Evolutionary conservation across 2,888 invertebrate species (phyloP), one percentile per base, ranked within the genome.

Genomic region (Andrena haemorrhoa): DNA sequence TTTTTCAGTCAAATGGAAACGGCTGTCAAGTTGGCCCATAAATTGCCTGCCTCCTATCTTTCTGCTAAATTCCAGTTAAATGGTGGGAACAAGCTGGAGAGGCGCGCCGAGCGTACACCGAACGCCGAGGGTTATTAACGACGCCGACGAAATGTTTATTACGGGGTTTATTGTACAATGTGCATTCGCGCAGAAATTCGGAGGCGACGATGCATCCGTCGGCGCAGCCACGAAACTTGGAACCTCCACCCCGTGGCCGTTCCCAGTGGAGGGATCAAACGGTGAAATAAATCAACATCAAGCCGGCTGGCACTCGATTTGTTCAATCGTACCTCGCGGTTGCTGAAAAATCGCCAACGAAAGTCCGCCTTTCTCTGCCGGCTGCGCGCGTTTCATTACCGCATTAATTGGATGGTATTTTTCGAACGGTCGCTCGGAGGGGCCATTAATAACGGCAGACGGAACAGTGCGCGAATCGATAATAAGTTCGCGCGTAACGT

Each of bases 251-350:
- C 23, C 10, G 23, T 41, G 20, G 26, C 29, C 23, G 58, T 23
- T 31, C 63, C 58, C 60, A 53, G 47, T 26, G 26, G 16, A 23
- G 47, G 53, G 66, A 66, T 65, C 63, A 79, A 58, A 47, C 61
- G 79, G 80, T 66, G 71, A 68, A 61, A 80, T 80, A 71, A 80
- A 80, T 80, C 80, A 80, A 51, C 81, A 80, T 80, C 80, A 80
- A 80, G 72, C 61, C 35, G 12, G 2, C 53, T 68, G 80, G 72
- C 80, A 80, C 51, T 35, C 80, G 81, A 79, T 79, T 79, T 79
- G 81, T 79, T 56, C 60, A 70, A 41, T 65, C 79, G 69, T 65
- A 70, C 41, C 20, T 70, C 35, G 31, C 23, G 53, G 41, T 60
- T 66, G 71, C 51, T 53, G 79, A 80, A 79, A 80, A 80, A 80